Conservation (phyloP, 2,113 vertebrate genomes). For the Mustela lutreola region DNA sequence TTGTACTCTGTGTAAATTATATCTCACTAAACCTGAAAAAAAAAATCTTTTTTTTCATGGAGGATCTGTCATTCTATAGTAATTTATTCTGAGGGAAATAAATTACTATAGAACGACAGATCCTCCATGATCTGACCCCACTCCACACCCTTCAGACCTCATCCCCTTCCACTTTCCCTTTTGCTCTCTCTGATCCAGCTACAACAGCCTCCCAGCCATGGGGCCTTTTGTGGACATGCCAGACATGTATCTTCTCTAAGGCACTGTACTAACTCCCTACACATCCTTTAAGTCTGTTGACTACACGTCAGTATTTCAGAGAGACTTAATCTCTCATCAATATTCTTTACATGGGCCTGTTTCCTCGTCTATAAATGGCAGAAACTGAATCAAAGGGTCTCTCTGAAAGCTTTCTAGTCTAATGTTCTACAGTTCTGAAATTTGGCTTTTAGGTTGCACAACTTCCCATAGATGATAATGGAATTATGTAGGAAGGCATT, state of each 20-base stretch:
- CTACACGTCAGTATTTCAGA: neutral
- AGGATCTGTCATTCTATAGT: too few species aligned
- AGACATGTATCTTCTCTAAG: neutral
- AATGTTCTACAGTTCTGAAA: neutral
- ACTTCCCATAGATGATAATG: neutral
- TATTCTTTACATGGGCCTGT: neutral
- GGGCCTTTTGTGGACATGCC: neutral
- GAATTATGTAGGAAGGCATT: neutral
- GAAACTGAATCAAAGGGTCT: neutral
- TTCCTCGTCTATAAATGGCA: neutral
- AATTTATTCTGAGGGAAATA: too few species aligned
- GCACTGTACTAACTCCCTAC: neutral
- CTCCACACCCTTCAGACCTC: neutral
- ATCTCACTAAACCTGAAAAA: neutral
- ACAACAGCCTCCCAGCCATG: neutral
- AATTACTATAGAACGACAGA: neutral
- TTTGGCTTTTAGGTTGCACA: neutral
- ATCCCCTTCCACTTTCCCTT: neutral
- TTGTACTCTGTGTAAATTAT: slow-evolving; percentile 10
- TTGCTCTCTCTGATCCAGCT: neutral
- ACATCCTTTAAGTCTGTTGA: neutral
- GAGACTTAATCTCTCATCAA: neutral
- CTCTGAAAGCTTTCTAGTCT: neutral
- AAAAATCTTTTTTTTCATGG: neutral
- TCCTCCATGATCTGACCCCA: neutral